Percentiles rank a stretch among this genome's conserved stretches.
Evolutionary conservation across 92 coral and sea anemone genomes (phyloP).

Genomic region (Isaurus tuberculatus): DNA sequence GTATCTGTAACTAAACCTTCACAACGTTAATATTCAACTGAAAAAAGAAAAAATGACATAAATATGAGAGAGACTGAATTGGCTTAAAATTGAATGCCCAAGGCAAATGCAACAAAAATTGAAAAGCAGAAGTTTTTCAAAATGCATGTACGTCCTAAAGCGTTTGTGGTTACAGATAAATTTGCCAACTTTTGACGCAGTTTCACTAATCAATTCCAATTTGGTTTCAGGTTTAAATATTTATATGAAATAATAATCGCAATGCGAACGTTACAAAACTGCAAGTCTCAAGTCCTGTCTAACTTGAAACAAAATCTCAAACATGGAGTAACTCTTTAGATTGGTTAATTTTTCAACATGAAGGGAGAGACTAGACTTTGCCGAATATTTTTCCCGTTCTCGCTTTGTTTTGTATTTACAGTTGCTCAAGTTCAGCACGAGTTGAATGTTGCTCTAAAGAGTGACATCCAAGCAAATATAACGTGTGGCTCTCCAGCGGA

Average conservation of each 20-base stretch:
- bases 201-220: background rate
- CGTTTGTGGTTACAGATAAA: background rate
- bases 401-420: background rate
- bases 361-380: background rate
- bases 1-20: too few species aligned
- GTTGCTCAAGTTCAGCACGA: constrained; percentile 34
- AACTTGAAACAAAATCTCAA: background rate
- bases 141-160: too few species aligned
- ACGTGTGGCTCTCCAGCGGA: constrained; percentile 92
- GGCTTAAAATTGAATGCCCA: too few species aligned
- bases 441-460: constrained; percentile 67
- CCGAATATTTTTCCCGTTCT: background rate
- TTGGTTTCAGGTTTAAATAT: constrained; percentile 17
- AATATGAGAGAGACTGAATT: too few species aligned
- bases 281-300: constrained; percentile 1
- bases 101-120: too few species aligned
- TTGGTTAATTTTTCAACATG: background rate
- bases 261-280: background rate
- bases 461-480: constrained; percentile 67
- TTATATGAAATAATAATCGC: constrained; percentile 1
- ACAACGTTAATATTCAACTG: too few species aligned
- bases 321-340: background rate
- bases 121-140: too few species aligned
- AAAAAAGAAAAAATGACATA: too few species aligned
- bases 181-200: background rate